These are phyloP conservation scores for Natrix natrix DNA, from an alignment of 2,797 vertebrate genomes.

Conservation along the genomic window DNA sequence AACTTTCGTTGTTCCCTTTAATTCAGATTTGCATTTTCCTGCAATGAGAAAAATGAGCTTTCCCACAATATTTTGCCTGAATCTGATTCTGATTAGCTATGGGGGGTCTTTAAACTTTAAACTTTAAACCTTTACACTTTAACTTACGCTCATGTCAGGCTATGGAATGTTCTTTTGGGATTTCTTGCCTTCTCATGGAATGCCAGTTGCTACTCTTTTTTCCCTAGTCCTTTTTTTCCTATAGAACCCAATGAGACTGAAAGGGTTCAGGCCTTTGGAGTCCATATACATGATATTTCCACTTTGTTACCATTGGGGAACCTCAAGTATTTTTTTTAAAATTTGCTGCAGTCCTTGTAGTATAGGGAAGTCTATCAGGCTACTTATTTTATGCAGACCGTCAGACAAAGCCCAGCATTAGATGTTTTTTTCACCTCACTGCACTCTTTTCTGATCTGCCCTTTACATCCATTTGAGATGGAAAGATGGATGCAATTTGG, in stretches of 20 bases:
- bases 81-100: neutral
- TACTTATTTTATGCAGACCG: neutral
- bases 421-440: neutral
- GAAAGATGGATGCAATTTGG: neutral
- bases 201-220: neutral
- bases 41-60: neutral
- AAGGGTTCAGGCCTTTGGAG: neutral
- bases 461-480: neutral
- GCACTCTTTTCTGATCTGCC: neutral
- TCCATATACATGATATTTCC: neutral
- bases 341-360: neutral
- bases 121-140: neutral
- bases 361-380: neutral
- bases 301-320: neutral
- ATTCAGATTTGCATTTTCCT: neutral
- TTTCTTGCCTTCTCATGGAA: neutral
- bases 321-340: neutral
- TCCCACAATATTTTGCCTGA: neutral
- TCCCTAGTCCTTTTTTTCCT: neutral
- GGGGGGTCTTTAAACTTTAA: neutral
- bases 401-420: neutral
- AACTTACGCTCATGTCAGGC: neutral
- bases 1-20: neutral
- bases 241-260: neutral
- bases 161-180: neutral